A percentile compares a stretch with the other conserved stretches of the same genome.
Conservation (phyloP, 2,888 invertebrate genomes). For the Pyrrhia umbra region DNA sequence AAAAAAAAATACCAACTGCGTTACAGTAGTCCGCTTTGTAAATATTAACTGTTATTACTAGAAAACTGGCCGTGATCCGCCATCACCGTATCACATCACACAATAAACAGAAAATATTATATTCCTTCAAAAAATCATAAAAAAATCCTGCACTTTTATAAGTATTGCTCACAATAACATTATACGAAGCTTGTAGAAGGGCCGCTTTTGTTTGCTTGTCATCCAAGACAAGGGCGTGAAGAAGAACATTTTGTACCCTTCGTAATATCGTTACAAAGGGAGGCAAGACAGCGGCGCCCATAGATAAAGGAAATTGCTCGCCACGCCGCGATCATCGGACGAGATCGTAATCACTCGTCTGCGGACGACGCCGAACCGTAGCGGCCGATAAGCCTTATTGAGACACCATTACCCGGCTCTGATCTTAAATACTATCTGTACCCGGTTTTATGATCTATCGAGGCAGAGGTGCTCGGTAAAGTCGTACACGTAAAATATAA, state of each 20-base stretch:
- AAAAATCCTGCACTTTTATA: neutral
- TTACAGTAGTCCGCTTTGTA: no score
- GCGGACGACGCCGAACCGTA: slow-evolving; percentile 19
- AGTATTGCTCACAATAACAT: neutral
- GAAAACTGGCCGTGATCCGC: no score
- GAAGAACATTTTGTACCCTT: slow-evolving; percentile 26
- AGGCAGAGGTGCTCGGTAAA: neutral
- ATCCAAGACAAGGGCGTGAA: slow-evolving; percentile 3
- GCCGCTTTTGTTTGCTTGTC: neutral
- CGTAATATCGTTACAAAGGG: slow-evolving; percentile 25
- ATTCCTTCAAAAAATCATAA: neutral
- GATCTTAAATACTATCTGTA: slow-evolving; percentile 23
- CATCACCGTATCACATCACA: no score
- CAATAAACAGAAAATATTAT: no score
- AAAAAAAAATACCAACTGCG: no score
- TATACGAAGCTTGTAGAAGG: neutral
- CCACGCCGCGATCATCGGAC: slow-evolving; percentile 20
- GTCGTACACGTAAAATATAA: no score
- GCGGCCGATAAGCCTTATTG: slow-evolving; percentile 43
- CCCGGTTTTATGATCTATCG: neutral
- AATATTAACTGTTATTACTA: no score
- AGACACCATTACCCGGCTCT: slow-evolving; percentile 16
- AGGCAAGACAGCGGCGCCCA: slow-evolving; percentile 29
- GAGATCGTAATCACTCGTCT: slow-evolving; percentile 44
- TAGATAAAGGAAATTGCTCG: slow-evolving; percentile 51